Conservation (phyloP, 2,113 vertebrate genomes). For the Scatophagus argus region DNA sequence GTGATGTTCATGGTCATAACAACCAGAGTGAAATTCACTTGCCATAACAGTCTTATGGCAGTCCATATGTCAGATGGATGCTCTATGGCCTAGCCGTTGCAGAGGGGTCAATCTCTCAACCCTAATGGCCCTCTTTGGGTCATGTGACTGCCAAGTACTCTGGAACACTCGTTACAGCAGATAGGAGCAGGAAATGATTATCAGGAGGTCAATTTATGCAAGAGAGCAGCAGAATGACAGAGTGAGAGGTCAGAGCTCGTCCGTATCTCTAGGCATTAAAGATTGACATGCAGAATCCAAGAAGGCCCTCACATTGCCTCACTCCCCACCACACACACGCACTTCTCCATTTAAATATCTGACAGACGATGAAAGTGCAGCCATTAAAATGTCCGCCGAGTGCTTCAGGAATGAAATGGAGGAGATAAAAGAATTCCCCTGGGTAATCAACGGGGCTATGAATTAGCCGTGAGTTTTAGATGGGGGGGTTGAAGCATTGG, state of each 20-base stretch:
- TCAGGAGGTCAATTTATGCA: constrained; percentile 84
- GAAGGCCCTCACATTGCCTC: constrained; percentile 62
- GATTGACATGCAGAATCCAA: constrained; percentile 81
- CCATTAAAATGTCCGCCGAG: constrained; percentile 84
- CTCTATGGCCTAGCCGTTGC: constrained; percentile 67
- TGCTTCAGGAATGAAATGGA: constrained; percentile 85
- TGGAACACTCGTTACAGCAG: constrained; percentile 78
- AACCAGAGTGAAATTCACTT: constrained; percentile 72
- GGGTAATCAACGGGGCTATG: constrained; percentile 83
- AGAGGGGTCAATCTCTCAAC: constrained; percentile 81
- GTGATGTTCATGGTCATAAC: constrained; percentile 74
- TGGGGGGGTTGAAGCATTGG: constrained; percentile 59
- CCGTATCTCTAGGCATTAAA: constrained; percentile 83
- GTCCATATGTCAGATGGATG: constrained; percentile 79
- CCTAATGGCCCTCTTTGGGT: constrained; percentile 76
- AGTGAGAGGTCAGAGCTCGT: constrained; percentile 79
- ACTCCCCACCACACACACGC: constrained; percentile 69
- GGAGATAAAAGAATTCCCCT: constrained; percentile 84
- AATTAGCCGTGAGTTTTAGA: constrained; percentile 81
- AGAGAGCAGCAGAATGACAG: constrained; percentile 76
- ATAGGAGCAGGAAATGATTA: constrained; percentile 80
- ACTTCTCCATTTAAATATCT: constrained; percentile 84
- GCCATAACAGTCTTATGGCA: constrained; percentile 66
- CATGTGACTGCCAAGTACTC: constrained; percentile 76
- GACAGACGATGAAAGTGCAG: constrained; percentile 85